A percentile compares a stretch with the other conserved stretches of the same genome.
phyloP scores from a whole-genome alignment of 2,113 vertebrate species.

The Leptocoma aspasia region DNA sequence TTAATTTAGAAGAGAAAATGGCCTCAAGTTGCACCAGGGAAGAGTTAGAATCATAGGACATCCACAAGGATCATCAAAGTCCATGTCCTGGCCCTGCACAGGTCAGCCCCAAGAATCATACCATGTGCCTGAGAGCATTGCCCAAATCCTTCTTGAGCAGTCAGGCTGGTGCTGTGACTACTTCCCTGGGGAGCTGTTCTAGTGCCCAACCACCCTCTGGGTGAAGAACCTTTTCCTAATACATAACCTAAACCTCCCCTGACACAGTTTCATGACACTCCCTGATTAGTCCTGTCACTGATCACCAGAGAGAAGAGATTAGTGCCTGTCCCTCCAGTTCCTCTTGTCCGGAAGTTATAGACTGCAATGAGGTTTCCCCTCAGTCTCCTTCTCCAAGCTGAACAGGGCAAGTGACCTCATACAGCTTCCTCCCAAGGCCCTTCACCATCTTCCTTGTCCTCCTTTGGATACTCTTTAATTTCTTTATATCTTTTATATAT shows the following conservation, averaged over 20 bases:
- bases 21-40: background rate
- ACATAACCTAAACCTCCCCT: background rate
- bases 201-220: too few species aligned
- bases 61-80: background rate
- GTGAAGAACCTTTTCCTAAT: background rate
- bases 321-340: background rate
- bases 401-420: background rate
- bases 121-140: background rate
- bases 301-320: background rate
- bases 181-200: background rate
- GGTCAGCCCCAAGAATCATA: background rate
- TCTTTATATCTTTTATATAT: background rate
- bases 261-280: background rate
- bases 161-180: background rate
- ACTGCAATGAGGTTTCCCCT: background rate
- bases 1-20: background rate
- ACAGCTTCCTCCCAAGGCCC: background rate
- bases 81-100: background rate
- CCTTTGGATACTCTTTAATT: background rate
- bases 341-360: background rate
- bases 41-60: background rate
- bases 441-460: background rate
- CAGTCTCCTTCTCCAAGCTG: background rate
- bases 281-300: background rate
- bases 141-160: background rate